Evolutionary conservation across 2,113 vertebrate species (phyloP).

Genomic region (Heterotis niloticus): DNA sequence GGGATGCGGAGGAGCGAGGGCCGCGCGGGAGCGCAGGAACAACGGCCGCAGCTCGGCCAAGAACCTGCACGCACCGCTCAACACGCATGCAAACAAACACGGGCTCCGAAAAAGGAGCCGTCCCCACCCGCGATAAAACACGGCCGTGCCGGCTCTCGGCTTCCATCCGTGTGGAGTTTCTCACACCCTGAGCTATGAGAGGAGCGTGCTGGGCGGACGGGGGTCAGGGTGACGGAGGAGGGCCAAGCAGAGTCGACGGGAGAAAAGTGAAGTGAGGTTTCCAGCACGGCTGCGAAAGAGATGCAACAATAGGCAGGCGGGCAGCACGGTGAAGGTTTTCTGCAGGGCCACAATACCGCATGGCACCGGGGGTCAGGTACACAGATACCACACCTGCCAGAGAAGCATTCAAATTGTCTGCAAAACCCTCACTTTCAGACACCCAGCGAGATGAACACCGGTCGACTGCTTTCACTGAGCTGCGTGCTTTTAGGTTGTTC

Average conservation of each 20-base stretch:
- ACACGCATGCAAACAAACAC: not conserved
- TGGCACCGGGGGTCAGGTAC: not conserved
- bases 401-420: too few species aligned
- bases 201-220: not conserved
- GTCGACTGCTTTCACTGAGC: too few species aligned
- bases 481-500: too few species aligned
- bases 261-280: not conserved
- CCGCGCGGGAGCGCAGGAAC: not conserved
- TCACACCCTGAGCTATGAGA: not conserved
- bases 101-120: not conserved
- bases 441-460: too few species aligned
- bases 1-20: too few species aligned
- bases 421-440: too few species aligned
- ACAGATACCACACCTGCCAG: too few species aligned
- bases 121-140: not conserved
- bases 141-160: not conserved
- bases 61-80: too few species aligned
- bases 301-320: not conserved
- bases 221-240: too few species aligned
- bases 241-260: not conserved
- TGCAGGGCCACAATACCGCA: not conserved
- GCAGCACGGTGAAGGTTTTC: not conserved
- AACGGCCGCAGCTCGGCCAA: not conserved
- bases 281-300: not conserved
- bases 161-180: not conserved